phyloP scores from a whole-genome alignment of 2,113 vertebrate genomes.

The Lonchura striata region DNA sequence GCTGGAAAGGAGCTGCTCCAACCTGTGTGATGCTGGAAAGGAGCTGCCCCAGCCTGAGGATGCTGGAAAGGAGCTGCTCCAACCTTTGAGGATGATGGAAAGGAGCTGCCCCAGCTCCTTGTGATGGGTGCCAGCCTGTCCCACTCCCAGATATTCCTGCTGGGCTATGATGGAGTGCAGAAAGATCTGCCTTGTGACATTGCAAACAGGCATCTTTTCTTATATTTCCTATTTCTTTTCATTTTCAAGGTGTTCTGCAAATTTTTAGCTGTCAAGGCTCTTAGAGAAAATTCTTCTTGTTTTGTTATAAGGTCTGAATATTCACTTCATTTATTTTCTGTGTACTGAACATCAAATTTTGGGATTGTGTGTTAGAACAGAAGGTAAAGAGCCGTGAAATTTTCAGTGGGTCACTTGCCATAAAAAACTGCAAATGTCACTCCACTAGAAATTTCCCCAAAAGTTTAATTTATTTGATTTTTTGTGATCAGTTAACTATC shows the following conservation, averaged over 20 bases:
- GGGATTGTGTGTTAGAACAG: not conserved
- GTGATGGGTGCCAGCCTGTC: not conserved
- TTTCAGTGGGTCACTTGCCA: not conserved
- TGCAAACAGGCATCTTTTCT: not conserved
- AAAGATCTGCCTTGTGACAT: not conserved
- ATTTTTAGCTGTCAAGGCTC: not conserved
- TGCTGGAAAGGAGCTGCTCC: too few species aligned
- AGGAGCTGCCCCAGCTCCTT: too few species aligned
- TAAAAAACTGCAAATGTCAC: not conserved
- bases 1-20: too few species aligned
- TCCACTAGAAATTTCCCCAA: not conserved
- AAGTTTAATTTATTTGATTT: not conserved
- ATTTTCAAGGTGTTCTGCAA: not conserved
- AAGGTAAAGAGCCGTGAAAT: not conserved
- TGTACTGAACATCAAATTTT: not conserved
- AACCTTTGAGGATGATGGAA: too few species aligned
- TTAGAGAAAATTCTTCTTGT: not conserved
- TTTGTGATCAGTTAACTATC: not conserved
- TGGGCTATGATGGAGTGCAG: not conserved
- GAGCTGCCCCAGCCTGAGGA: too few species aligned
- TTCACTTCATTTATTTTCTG: not conserved
- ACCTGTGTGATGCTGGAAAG: too few species aligned
- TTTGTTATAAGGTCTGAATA: not conserved
- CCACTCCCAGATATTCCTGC: not conserved
- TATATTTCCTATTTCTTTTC: not conserved